Evolutionary conservation across 23 tunicate species (phyloP).

Genomic region (Oikopleura dioica): DNA sequence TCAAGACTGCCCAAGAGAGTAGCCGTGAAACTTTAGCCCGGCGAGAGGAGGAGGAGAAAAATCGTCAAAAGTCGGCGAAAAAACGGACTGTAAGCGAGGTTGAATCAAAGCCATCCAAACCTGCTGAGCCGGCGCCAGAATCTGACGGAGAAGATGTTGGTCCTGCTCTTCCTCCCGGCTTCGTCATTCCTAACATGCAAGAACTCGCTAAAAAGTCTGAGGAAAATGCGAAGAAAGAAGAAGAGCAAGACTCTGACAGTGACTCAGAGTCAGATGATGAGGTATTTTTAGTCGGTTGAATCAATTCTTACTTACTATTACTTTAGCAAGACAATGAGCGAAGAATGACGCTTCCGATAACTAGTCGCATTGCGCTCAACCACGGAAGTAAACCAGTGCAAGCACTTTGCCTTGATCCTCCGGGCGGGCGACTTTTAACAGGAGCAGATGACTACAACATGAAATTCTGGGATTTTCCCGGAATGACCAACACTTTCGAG

Average conservation of each 20-base stretch:
- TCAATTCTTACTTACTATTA: too few relatives aligned
- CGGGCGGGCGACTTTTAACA: constrained; percentile 58
- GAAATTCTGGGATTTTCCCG: constrained; percentile 96
- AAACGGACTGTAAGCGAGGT: too few relatives aligned
- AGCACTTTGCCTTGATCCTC: constrained; percentile 58
- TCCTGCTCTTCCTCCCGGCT: too few relatives aligned
- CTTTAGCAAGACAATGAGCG: too few relatives aligned
- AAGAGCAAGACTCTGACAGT: constrained; percentile 13
- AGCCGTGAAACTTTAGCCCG: constrained; percentile 19
- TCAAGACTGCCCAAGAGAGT: constrained; percentile 60
- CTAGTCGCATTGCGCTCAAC: too few relatives aligned
- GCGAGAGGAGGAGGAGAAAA: too few relatives aligned
- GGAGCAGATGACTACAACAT: constrained; percentile 72
- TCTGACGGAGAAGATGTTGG: too few relatives aligned
- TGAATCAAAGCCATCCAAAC: too few relatives aligned
- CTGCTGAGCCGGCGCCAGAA: too few relatives aligned
- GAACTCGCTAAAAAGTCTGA: neutral
- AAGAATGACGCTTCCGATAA: too few relatives aligned
- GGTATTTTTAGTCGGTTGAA: too few relatives aligned
- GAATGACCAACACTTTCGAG: constrained; percentile 63
- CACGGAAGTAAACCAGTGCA: constrained; percentile 73
- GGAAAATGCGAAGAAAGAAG: constrained; percentile 7
- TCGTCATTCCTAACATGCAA: constrained; percentile 58
- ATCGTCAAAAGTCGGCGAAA: too few relatives aligned
- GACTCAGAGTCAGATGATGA: constrained; percentile 28